Base-by-base conservation (phyloP, 2,888 invertebrate species). In the Cheilosia variabilis region DNA sequence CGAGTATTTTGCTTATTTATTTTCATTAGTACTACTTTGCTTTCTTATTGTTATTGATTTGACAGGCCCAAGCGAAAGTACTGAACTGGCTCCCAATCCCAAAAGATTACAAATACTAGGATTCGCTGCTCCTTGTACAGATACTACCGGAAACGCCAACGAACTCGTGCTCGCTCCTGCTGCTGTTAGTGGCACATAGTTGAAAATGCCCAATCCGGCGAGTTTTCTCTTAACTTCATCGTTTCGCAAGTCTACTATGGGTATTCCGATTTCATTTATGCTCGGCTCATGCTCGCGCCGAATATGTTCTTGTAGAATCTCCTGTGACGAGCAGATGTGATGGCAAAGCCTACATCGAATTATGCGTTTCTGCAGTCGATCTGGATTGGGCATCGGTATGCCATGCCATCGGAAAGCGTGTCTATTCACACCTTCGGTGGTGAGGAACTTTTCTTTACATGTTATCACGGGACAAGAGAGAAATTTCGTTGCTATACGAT, bases 111-210 rank as follows among this genome's bases (percentile, higher is more conserved):
- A 93, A 58, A 94, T 91, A 72, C 92, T 92, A 1, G 94, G 94
- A 89, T 95, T 95, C 81, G 94, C 93, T 78, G 94, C 93, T 82
- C 94, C 94, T 88, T 95, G 95, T 63, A 95, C 94, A 1, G 95
- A 94, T 66, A 95, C 94, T 77, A 96, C 94, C 1, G 96, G 96
- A 68, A 96, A 93, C 13, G 95, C 96, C 88, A 95, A 96, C 81
- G 94, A 94, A 4, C 95, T 95, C 15, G 86, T 86, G 45, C 93
- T 94, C 0, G 93, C 92, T 15, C 89, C 88, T 83, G 94, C 94
- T 78, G 94, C 94, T 2, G 95, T 95, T 82, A 96, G 90, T 0
- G 96, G 96, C 88, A 96, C 96, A 91, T 95, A 96, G 92, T 95
- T 95, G 89, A 94, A 94, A 86, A 96, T 95, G 52, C 96, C 96